These are phyloP conservation scores for Condylostylus longicornis DNA, from an alignment of 1,140 invertebrate species.

Conservation along the genomic window DNA sequence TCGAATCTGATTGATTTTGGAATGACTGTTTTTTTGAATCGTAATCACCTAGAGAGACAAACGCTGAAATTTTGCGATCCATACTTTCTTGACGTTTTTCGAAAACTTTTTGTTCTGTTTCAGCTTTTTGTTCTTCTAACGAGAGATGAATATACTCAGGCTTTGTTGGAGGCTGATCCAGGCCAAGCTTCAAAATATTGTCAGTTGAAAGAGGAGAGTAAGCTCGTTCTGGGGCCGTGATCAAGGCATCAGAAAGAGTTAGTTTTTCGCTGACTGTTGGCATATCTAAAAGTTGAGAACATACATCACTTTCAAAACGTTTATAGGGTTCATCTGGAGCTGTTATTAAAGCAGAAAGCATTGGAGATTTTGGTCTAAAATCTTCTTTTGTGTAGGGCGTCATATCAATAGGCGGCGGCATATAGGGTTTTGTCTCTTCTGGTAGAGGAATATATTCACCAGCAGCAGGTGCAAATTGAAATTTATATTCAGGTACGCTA, in stretches of 20 bases:
- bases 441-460: slow-evolving; percentile 38
- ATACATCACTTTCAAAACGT: slow-evolving; percentile 32
- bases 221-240: slow-evolving; percentile 33
- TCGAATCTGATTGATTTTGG: no score
- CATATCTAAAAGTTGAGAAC: slow-evolving; percentile 29
- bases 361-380: slow-evolving; percentile 40
- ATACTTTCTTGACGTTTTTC: no score
- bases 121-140: no score
- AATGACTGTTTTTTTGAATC: no score
- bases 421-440: slow-evolving; percentile 42
- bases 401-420: slow-evolving; percentile 41
- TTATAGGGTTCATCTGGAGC: slow-evolving; percentile 45
- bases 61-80: no score
- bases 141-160: no score
- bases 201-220: slow-evolving; percentile 23
- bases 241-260: slow-evolving; percentile 32
- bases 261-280: slow-evolving; percentile 33
- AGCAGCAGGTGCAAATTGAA: slow-evolving; percentile 31
- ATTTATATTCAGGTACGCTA: slow-evolving; percentile 38
- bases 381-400: slow-evolving; percentile 35
- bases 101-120: no score
- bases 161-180: no score
- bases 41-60: no score
- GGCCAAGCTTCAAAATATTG: no score
- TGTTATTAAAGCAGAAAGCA: slow-evolving; percentile 49